phyloP scores from a whole-genome alignment of 35 echinoderm and acorn worm species.

The Acanthaster planci region DNA sequence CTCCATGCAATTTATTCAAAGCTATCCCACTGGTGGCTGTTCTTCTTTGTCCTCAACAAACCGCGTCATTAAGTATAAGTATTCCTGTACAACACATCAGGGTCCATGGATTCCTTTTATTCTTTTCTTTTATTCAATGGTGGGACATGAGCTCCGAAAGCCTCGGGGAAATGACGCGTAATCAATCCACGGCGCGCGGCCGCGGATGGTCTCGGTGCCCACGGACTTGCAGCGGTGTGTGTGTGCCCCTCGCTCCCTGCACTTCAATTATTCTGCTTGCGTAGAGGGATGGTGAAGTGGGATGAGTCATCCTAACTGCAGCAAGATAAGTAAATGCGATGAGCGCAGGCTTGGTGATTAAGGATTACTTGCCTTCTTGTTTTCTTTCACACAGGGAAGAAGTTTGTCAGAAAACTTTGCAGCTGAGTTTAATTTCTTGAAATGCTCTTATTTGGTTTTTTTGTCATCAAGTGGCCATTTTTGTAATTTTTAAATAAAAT shows the following conservation, averaged over 20 bases:
- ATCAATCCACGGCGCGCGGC: slow-evolving; percentile 12
- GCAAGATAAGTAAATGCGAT: neutral
- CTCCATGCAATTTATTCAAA: too few relatives aligned
- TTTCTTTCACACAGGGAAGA: neutral
- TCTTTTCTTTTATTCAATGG: neutral
- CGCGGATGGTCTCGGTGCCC: neutral
- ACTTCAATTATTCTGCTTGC: slow-evolving; percentile 30
- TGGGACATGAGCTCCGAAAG: neutral
- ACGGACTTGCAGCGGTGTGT: neutral
- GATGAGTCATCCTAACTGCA: slow-evolving; percentile 8
- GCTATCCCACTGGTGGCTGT: too few relatives aligned
- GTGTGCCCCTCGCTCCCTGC: neutral
- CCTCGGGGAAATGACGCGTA: slow-evolving; percentile 6
- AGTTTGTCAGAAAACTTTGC: neutral
- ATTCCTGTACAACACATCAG: neutral
- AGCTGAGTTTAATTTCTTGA: slow-evolving; percentile 4
- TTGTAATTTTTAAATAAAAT: too few relatives aligned
- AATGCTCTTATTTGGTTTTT: too few relatives aligned
- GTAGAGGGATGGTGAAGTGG: neutral
- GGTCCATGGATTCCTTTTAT: neutral
- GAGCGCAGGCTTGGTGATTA: neutral
- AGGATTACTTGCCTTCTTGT: neutral
- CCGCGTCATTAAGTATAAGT: neutral
- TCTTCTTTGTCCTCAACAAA: too few relatives aligned
- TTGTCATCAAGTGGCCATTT: too few relatives aligned